Base-by-base conservation (phyloP, 2,797 vertebrate species). In the Hyperoplus lanceolatus region DNA sequence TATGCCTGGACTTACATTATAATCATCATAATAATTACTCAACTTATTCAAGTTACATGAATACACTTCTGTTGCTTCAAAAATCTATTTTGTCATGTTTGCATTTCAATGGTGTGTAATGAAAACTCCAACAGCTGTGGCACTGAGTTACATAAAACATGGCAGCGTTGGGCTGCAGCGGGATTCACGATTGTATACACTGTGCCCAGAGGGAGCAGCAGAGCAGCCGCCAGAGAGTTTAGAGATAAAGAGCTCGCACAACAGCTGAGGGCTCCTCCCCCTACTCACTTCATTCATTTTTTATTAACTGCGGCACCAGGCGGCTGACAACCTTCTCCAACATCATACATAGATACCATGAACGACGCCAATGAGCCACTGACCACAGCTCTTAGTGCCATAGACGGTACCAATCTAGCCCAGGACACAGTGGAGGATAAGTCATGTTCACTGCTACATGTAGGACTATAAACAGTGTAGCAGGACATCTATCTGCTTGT, bases 281-380 rank as follows among this genome's bases (percentile, higher is more conserved):
- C 60, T 86, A 75, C 64, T 84, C 81, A 79, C 82, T 80, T 91
- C 90, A 94, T 94, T 94, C 93, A 95, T 95, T 94, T 96, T 95
- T 95, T 93, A 96, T 95, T 91, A 95, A 93, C 93, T 94, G 93
- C 93, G 87, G 94, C 92, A 94, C 87, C 68, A 49, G 75, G 90
- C 83, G 46, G 80, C 75, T 80, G 82, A 87, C 82, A 86, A 82
- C 84, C 77, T 82, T 78, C 84, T 82, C 61, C 58, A 36, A 83
- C 84, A 81, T 81, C 67, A 75, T 83, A 87, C 66, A 71, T 84
- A 62, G 63, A 83, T 71, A 64, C 59, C 62, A 68, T 66, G 82
- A 75, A 70, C 55, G 60, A 84, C 64, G 82, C 63, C 77, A 75
- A 41, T 54, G 2, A 54, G 64, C 78, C 74, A 73, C 41, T 56